Conservation (phyloP, 1,140 invertebrate species). For the Anagrus nilaparvatae region DNA sequence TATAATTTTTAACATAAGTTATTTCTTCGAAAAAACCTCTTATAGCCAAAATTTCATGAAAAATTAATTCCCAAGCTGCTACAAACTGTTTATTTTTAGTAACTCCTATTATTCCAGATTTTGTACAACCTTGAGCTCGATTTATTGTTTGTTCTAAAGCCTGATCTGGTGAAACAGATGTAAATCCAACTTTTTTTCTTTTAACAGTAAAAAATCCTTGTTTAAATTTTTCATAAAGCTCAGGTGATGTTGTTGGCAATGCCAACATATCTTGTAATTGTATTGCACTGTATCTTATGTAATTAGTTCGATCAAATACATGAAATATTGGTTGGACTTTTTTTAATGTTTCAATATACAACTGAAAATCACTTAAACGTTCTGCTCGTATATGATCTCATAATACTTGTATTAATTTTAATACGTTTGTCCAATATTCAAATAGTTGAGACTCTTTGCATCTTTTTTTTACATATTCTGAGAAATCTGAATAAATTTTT, state of each 20-base stretch:
- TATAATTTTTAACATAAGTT: too few species aligned
- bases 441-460: constrained; percentile 8
- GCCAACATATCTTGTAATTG: constrained; percentile 9
- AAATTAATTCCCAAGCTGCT: neutral
- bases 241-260: neutral
- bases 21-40: constrained; percentile 2
- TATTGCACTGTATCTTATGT: constrained; percentile 9
- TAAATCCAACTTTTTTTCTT: constrained; percentile 1
- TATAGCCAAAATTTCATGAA: neutral
- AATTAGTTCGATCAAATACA: constrained; percentile 13
- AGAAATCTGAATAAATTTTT: constrained; percentile 1
- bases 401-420: constrained; percentile 5
- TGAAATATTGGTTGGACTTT: constrained; percentile 14
- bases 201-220: constrained; percentile 6
- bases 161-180: constrained; percentile 2
- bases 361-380: constrained; percentile 13
- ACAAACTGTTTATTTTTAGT: constrained; percentile 1
- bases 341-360: constrained; percentile 5
- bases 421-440: constrained; percentile 7
- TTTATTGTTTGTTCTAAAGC: constrained; percentile 6
- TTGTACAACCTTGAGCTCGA: neutral
- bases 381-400: constrained; percentile 9
- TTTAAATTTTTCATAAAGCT: constrained; percentile 6
- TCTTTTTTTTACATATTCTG: constrained; percentile 3
- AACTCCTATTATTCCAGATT: neutral